phyloP scores from a whole-genome alignment of 1,140 invertebrate species.

The Brachionus asplanchnoidis region DNA sequence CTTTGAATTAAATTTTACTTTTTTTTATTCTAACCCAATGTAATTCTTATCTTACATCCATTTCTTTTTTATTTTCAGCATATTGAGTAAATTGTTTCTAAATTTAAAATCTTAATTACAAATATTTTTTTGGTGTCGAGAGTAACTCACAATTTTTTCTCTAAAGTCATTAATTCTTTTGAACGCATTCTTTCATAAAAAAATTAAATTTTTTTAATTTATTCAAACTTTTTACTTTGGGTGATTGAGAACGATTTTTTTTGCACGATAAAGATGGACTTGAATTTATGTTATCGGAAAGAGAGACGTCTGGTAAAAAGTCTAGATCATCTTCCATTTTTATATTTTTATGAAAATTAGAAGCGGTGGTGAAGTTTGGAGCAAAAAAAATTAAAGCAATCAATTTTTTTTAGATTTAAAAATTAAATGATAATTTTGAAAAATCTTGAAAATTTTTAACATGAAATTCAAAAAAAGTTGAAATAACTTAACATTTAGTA shows the following conservation, averaged over 20 bases:
- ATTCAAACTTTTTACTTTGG: not conserved
- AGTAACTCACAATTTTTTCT: not conserved
- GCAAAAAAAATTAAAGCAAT: no score
- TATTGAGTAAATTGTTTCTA: constrained; percentile 21
- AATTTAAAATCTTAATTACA: not conserved
- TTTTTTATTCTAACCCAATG: not conserved
- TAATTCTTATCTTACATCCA: not conserved
- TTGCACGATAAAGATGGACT: not conserved
- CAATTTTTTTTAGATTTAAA: no score
- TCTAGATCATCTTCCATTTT: constrained; percentile 30
- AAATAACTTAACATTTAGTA: no score
- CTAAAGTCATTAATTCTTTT: not conserved
- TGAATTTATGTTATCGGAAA: not conserved
- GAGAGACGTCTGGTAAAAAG: constrained; percentile 1
- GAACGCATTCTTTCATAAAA: not conserved
- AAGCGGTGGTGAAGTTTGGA: no score
- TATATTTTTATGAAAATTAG: no score
- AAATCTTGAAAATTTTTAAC: no score
- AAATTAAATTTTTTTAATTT: not conserved
- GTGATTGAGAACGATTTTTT: not conserved
- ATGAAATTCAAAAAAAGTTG: no score
- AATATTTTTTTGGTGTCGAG: no score
- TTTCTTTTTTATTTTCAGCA: not conserved
- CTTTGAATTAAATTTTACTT: not conserved
- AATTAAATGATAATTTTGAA: no score